Percentiles rank a stretch among this genome's conserved stretches.
phyloP scores from a whole-genome alignment of 1,140 invertebrate genomes.

The Drosophila lowei region DNA sequence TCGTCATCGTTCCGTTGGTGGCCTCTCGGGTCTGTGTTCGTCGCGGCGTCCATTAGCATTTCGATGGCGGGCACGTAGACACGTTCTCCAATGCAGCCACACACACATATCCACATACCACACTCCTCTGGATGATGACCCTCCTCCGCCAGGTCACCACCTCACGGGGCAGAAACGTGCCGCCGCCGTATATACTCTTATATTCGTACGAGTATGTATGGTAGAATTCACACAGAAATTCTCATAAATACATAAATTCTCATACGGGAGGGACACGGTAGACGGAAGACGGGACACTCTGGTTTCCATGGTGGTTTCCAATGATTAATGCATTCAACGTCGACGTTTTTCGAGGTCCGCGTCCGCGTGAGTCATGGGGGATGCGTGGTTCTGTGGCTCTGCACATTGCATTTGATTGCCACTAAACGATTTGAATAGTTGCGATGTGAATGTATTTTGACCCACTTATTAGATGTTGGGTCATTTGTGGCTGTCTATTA shows the following conservation, averaged over 20 bases:
- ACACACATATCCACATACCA: not conserved
- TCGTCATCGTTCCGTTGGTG: conserved; percentile 19
- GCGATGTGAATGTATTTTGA: conserved; percentile 55
- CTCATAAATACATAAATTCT: too few relatives aligned
- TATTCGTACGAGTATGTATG: conserved; percentile 6
- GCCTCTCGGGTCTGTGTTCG: conserved; percentile 6
- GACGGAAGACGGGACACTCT: conserved; percentile 1
- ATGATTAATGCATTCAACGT: conserved; percentile 65
- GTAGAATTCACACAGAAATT: conserved; percentile 8
- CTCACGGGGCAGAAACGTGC: conserved; percentile 61
- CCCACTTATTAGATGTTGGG: conserved; percentile 55
- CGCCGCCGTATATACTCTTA: conserved; percentile 41
- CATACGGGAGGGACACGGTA: not conserved
- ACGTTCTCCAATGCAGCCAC: conserved; percentile 53
- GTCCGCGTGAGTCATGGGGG: conserved; percentile 30
- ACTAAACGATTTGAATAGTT: conserved; percentile 76
- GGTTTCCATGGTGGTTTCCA: conserved; percentile 30
- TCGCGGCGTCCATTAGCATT: conserved; percentile 68
- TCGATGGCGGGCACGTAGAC: conserved; percentile 63
- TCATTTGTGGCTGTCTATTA: conserved; percentile 21
- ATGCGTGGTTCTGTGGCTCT: conserved; percentile 2
- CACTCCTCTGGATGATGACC: conserved; percentile 1
- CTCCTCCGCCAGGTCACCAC: conserved; percentile 2
- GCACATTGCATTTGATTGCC: conserved; percentile 64
- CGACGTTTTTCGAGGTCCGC: conserved; percentile 24